Conservation (phyloP, 2,888 invertebrate genomes). For the Dysmachus trigonus region DNA sequence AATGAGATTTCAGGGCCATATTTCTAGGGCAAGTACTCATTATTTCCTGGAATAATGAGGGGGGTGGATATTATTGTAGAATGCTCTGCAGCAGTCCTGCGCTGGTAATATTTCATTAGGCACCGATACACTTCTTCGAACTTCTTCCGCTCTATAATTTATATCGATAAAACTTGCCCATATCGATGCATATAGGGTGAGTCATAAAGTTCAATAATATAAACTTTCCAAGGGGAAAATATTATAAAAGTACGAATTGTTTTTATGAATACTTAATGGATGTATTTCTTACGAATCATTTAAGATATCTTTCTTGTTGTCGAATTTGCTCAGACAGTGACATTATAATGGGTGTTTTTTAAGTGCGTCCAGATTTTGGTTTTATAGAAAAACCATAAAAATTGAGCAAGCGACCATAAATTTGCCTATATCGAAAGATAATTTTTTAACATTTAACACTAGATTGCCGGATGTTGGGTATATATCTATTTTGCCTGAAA, state of each 20-base stretch:
- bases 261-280: neutral
- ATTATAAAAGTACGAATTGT: neutral
- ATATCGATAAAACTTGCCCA: neutral
- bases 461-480: too few relatives aligned
- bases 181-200: neutral
- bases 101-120: neutral
- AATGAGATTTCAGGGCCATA: neutral
- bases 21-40: neutral
- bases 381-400: too few relatives aligned
- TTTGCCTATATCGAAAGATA: too few relatives aligned
- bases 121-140: neutral
- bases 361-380: too few relatives aligned
- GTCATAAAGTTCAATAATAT: neutral
- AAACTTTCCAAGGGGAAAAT: neutral
- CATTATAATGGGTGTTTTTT: too few relatives aligned
- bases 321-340: too few relatives aligned
- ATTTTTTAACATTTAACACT: too few relatives aligned
- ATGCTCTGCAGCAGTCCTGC: neutral
- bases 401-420: too few relatives aligned
- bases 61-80: neutral
- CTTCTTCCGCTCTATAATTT: neutral
- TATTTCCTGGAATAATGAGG: neutral
- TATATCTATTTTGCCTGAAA: too few relatives aligned
- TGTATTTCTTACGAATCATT: too few relatives aligned
- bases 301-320: too few relatives aligned